Base-by-base conservation (phyloP, 2,797 vertebrate species). In the Poliocrania exsul region DNA sequence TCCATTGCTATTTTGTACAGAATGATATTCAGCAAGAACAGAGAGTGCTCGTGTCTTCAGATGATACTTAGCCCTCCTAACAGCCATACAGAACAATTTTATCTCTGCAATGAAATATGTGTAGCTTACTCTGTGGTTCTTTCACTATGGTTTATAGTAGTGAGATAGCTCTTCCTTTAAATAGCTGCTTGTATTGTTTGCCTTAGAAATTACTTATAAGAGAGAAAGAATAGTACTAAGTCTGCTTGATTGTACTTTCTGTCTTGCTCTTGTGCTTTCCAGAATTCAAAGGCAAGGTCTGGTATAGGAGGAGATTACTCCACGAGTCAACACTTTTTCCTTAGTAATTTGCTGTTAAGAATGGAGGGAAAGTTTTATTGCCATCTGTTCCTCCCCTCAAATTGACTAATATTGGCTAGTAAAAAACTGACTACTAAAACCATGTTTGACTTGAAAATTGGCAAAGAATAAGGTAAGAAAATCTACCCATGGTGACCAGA, bases 1-100 rank as follows among this genome's bases (percentile, higher is more conserved):
- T 86, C 78, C 71, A 70, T 35, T 86, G 49, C 90, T 66, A 35
- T 93, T 97, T 77, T 72, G 64, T 82, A 67, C 77, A 53, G 54
- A 95, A 92, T 56, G 0, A 79, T 80, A 75, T 42, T 94, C 77
- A 49, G 47, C 51, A 81, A 73, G 95, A 81, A 92, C 92, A 91
- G 80, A 61, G 54, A 53, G 83, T 94, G 64, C 90, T 93, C 37
- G 6, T 79, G 24, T 88, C 25, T 90, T 12, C 73, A 38, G 46
- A 78, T 85, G 57, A 49, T 65, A 35, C 56, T 84, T 73, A 86
- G 84, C 58, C 26, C 38, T 84, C 66, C 86, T 60, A 81, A 37
- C 33, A 75, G 33, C 28, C 17, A 75, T 33, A 25, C 31, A 50
- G 83, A 72, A 56, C 28, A 47, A 26, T 88, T 72, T 81, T 54